A percentile compares a stretch with the other conserved stretches of the same genome.
Evolutionary conservation across 1,140 invertebrate species (phyloP).

Genomic region (Nomia melanderi): DNA sequence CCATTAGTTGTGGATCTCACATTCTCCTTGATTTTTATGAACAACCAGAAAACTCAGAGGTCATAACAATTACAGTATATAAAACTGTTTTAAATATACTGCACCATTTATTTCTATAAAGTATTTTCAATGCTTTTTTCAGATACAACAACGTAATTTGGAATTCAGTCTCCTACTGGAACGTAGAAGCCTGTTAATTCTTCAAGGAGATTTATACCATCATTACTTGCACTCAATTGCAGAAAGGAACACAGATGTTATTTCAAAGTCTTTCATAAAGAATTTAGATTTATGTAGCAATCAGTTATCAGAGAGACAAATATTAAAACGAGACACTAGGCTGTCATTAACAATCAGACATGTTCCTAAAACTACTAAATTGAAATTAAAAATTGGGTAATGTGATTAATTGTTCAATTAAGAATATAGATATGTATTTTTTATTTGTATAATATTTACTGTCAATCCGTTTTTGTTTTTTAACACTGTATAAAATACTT

Average conservation of each 20-base stretch:
- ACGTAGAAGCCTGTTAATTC: slow-evolving; percentile 92
- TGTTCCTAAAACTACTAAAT: slow-evolving; percentile 94
- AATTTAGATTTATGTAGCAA: slow-evolving; percentile 86
- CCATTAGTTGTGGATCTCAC: slow-evolving; percentile 95
- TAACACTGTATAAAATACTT: neutral
- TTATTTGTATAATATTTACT: neutral
- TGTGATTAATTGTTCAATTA: neutral
- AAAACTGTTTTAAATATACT: neutral
- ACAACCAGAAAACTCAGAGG: slow-evolving; percentile 74
- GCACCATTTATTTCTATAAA: neutral
- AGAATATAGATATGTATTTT: too few relatives aligned
- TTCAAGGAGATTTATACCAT: slow-evolving; percentile 92
- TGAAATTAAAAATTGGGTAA: slow-evolving; percentile 84
- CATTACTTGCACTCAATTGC: slow-evolving; percentile 95
- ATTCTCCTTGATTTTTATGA: slow-evolving; percentile 93
- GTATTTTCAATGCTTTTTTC: slow-evolving; percentile 49
- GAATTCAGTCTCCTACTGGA: slow-evolving; percentile 90
- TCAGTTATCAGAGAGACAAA: slow-evolving; percentile 81
- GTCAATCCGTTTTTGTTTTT: neutral
- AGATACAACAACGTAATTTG: slow-evolving; percentile 72
- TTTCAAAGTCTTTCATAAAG: slow-evolving; percentile 84
- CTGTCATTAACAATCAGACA: slow-evolving; percentile 96
- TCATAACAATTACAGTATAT: slow-evolving; percentile 33
- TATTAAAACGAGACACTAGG: slow-evolving; percentile 86
- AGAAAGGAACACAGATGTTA: slow-evolving; percentile 86